These are phyloP conservation scores for Polyergus mexicanus DNA, from an alignment of 1,140 invertebrate genomes.

Conservation along the genomic window DNA sequence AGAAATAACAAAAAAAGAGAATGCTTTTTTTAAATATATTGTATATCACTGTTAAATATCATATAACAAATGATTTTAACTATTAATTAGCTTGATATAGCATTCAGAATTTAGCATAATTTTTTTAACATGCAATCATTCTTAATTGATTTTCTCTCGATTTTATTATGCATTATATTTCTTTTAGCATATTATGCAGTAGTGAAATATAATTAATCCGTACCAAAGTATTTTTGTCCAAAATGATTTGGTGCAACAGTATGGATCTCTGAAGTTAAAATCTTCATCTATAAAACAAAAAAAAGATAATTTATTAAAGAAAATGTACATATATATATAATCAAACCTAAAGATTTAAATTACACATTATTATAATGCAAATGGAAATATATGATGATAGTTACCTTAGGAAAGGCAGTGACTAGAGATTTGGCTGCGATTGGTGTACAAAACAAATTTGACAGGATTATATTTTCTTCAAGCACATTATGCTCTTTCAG, in stretches of 20 bases:
- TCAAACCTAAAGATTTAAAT: not conserved
- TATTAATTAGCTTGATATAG: constrained; percentile 28
- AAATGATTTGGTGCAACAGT: constrained; percentile 99
- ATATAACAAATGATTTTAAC: constrained; percentile 31
- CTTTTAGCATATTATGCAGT: constrained; percentile 58
- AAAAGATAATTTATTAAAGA: not conserved
- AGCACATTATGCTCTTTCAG: constrained; percentile 96
- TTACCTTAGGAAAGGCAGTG: constrained; percentile 93
- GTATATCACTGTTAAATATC: constrained; percentile 10
- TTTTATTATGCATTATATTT: constrained; percentile 53
- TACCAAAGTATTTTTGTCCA: constrained; percentile 99
- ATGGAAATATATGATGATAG: not conserved
- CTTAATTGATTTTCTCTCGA: constrained; percentile 67
- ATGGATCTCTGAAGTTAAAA: constrained; percentile 98
- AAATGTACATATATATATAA: constrained; percentile 21
- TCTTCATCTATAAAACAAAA: constrained; percentile 92
- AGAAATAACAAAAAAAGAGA: not conserved
- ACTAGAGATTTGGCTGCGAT: constrained; percentile 95
- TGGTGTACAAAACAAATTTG: constrained; percentile 98
- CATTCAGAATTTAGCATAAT: not conserved
- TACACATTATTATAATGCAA: constrained; percentile 9
- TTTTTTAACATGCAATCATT: constrained; percentile 56
- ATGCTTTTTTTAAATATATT: not conserved
- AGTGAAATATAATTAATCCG: constrained; percentile 90
- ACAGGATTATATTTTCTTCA: constrained; percentile 97